Base-by-base conservation (phyloP, 2,113 vertebrate species). In the Lichenostomus cassidix region DNA sequence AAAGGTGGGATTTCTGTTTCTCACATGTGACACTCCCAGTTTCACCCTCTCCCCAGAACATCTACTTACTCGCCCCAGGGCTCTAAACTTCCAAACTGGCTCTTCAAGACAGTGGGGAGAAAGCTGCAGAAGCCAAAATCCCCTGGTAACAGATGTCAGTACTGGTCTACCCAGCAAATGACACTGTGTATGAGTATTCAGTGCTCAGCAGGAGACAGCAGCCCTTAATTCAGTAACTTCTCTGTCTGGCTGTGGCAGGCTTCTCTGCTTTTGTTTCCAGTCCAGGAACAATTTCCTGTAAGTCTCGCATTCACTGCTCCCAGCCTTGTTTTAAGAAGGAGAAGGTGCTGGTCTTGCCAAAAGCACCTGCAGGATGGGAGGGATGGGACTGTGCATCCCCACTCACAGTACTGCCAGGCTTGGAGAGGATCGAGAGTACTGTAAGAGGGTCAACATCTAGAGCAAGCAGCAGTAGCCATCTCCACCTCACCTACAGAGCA, bases 1-100 rank as follows among this genome's bases (percentile, higher is more conserved):
- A 94, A 94, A 80, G 86, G 89, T 87, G 33, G 47, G 55, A 90
- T 83, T 92, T 55, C 52, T 65, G 73, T 78, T 94, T 87, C 85
- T 77, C 52, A 83, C 28, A 41, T 2, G 29, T 27, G 21, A 86
- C 77, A 71, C 83, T 89, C 90, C 80, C 58, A 83, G n/a, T 56
- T 75, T 76, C 52, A 74, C 59, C 22, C 28, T 76, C 68, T 75
- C 27, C 41, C 15, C 37, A 64, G 29, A 83, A 44, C 3, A 68
- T 16, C 53, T 68, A 35, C 63, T 81, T 77, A 16, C 35, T 79
- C 44, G 44, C 35, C 73, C 37, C 0, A 0, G 10, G 80, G 85
- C 83, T 83, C 69, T 83, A 27, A 88, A 58, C 58, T 37, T 80
- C 60, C 12, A 59, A 87, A 84, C 44, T 28, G 58, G 41, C 44